Conservation (phyloP, 2,797 vertebrate species). For the Hoplostethus atlanticus region DNA sequence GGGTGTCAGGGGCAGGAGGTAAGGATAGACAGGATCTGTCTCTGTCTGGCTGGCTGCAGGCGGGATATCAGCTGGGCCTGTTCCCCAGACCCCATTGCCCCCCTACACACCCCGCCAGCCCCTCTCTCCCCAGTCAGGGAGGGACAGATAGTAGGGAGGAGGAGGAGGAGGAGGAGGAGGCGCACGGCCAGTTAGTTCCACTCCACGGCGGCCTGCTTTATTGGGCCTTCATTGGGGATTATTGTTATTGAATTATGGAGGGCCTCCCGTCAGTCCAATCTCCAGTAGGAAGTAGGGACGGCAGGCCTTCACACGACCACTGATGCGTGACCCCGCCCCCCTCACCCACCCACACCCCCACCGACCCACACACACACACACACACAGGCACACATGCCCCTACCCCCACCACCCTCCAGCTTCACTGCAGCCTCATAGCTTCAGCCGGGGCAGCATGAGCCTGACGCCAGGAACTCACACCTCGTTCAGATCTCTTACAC, state of each 20-base stretch:
- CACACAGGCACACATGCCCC: too few species aligned
- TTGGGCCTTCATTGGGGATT: slow-evolving; percentile 85
- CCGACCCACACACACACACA: neutral
- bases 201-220: slow-evolving; percentile 74
- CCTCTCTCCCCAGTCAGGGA: slow-evolving; percentile 61
- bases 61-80: slow-evolving; percentile 79
- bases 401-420: neutral
- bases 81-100: slow-evolving; percentile 66
- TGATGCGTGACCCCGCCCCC: slow-evolving; percentile 63
- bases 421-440: slow-evolving; percentile 20
- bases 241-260: slow-evolving; percentile 87
- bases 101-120: slow-evolving; percentile 16
- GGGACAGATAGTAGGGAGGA: slow-evolving; percentile 55
- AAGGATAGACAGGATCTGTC: slow-evolving; percentile 31
- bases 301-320: slow-evolving; percentile 63
- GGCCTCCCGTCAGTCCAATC: slow-evolving; percentile 59
- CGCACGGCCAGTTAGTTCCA: slow-evolving; percentile 72
- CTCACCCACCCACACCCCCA: slow-evolving; percentile 13
- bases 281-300: slow-evolving; percentile 66
- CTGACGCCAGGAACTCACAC: neutral
- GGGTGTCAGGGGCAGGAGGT: slow-evolving; percentile 25
- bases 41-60: slow-evolving; percentile 63
- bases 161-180: slow-evolving; percentile 51
- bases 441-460: slow-evolving; percentile 15
- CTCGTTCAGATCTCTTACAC: slow-evolving; percentile 21